phyloP scores from a whole-genome alignment of 2,888 invertebrate species.

The Rhagonycha fulva region DNA sequence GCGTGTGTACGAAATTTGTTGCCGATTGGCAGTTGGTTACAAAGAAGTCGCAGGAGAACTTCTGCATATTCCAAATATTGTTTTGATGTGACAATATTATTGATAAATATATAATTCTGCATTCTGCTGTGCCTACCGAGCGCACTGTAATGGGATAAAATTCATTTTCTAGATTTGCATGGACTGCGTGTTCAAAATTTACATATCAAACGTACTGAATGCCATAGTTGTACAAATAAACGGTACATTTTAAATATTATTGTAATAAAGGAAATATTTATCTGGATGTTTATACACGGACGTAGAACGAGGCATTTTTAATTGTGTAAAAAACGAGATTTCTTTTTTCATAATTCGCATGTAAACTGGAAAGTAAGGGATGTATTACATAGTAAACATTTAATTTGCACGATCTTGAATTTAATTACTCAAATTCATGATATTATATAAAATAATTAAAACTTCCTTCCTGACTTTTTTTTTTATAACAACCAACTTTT shows the following conservation, averaged over 20 bases:
- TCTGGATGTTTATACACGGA: not conserved
- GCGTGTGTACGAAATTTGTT: not conserved
- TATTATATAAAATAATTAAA: constrained; percentile 8
- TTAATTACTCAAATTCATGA: constrained; percentile 21
- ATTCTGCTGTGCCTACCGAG: constrained; percentile 34
- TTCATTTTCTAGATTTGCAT: constrained; percentile 46
- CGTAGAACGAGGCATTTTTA: constrained; percentile 42
- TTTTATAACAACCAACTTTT: not conserved
- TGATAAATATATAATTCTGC: not conserved
- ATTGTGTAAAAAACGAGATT: constrained; percentile 46
- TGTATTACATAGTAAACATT: constrained; percentile 43
- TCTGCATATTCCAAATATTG: not conserved
- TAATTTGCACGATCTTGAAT: constrained; percentile 38
- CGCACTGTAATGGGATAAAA: constrained; percentile 42
- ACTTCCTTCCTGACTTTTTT: not conserved
- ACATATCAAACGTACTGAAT: constrained; percentile 40
- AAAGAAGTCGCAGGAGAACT: not conserved
- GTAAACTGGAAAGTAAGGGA: constrained; percentile 43
- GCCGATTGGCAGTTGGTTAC: not conserved
- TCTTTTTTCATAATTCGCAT: constrained; percentile 48
- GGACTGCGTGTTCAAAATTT: constrained; percentile 45
- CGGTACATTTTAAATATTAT: constrained; percentile 7
- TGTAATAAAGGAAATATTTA: not conserved
- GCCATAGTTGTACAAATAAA: constrained; percentile 30
- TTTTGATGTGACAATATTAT: not conserved